Evolutionary conservation across 2,888 invertebrate genomes (phyloP), one percentile per base, ranked within the genome.

Genomic region (Cryptocephalus primarius): DNA sequence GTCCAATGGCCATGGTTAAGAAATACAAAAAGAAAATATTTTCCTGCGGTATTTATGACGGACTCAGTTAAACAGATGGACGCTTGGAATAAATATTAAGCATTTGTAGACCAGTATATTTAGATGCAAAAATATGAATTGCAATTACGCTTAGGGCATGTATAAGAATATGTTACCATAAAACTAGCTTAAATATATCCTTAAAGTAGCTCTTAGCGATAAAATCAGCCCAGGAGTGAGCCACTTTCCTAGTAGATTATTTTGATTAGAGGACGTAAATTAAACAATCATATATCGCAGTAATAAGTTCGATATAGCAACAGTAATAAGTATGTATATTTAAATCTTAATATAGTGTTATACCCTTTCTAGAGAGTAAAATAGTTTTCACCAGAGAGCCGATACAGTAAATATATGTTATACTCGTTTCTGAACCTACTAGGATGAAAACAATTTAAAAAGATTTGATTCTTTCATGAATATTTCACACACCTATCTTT

Each of bases 21-120:
- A 44, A 6, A 12, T 11, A 36, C 6, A 12, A 36, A 36, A 36
- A 48, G 47, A 55, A 52, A 55, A 59, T 22, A 22, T 50, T 50
- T 60, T 59, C 58, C 60, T 60, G 55, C 55, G 55, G 51, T 47
- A 48, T 54, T 58, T 39, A 52, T 62, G 64, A 64, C 64, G 64
- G 64, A 64, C 54, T 60, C 59, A 55, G 58, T 58, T 61, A 53
- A 48, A 55, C 56, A 59, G 52, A 62, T 68, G 69, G 69, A 69
- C 68, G 69, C 69, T 67, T 68, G 63, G 62, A 69, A 68, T 64
- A 66, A 67, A 55, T 56, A 44, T 48, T 51, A 67, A 67, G 67
- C 66, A 65, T 55, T 65, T 63, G 63, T 55, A 55, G 54, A 51
- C 54, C 54, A 54, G 54, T 54, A 54, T 54, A 54, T 54, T 54